Evolutionary conservation across 2,888 invertebrate species (phyloP).

Genomic region (Agrotis exclamationis): DNA sequence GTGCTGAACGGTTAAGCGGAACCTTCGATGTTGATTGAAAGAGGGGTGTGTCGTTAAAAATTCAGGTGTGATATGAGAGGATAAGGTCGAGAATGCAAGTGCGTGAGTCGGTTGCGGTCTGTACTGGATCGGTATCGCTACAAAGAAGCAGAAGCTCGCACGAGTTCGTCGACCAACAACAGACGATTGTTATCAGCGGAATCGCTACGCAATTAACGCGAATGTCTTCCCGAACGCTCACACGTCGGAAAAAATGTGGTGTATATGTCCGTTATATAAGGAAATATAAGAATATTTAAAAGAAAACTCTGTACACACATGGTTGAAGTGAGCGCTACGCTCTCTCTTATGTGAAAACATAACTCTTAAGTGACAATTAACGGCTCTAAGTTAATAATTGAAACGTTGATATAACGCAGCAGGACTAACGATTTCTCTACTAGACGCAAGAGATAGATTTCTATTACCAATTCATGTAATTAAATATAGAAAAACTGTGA

Average conservation of each 20-base stretch:
- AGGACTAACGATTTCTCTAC: slow-evolving; percentile 43
- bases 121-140: slow-evolving; percentile 68
- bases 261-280: slow-evolving; percentile 59
- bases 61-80: slow-evolving; percentile 57
- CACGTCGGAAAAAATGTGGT: slow-evolving; percentile 48
- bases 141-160: slow-evolving; percentile 80
- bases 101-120: slow-evolving; percentile 41
- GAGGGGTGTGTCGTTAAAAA: slow-evolving; percentile 33
- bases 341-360: slow-evolving; percentile 57
- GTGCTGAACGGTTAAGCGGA: slow-evolving; percentile 56
- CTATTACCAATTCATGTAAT: slow-evolving; percentile 16
- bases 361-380: slow-evolving; percentile 36
- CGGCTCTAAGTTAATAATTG: slow-evolving; percentile 32
- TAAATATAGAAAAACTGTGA: not conserved
- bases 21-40: slow-evolving; percentile 36
- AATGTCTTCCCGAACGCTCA: slow-evolving; percentile 76
- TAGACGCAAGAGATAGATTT: slow-evolving; percentile 22
- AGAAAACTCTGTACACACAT: slow-evolving; percentile 44
- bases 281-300: slow-evolving; percentile 60
- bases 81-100: slow-evolving; percentile 70
- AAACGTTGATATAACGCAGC: slow-evolving; percentile 44
- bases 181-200: slow-evolving; percentile 80
- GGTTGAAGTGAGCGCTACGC: slow-evolving; percentile 36
- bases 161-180: slow-evolving; percentile 81
- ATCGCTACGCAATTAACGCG: slow-evolving; percentile 82